A percentile compares a stretch with the other conserved stretches of the same genome.
These are phyloP conservation scores for Capricornis sumatraensis DNA, from an alignment of 2,113 vertebrate species.

Conservation along the genomic window DNA sequence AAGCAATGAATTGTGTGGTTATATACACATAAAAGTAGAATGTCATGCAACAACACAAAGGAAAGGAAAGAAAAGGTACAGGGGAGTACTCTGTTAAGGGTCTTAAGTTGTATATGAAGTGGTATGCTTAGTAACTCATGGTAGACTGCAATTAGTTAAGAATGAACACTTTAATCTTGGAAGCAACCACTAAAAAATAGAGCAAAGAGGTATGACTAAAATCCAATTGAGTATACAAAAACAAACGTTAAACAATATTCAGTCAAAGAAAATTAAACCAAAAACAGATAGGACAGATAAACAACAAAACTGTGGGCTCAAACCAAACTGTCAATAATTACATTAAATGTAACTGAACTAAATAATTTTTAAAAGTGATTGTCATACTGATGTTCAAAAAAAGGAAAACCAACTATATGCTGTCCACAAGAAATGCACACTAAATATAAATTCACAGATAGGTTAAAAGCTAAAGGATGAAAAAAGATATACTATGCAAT, in stretches of 20 bases:
- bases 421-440: background rate
- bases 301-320: background rate
- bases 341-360: background rate
- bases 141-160: background rate
- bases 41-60: background rate
- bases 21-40: background rate
- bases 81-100: background rate
- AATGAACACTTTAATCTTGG: background rate
- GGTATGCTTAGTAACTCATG: background rate
- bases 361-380: background rate
- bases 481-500: background rate
- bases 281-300: background rate
- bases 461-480: background rate
- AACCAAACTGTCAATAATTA: background rate
- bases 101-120: background rate
- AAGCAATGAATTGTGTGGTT: background rate
- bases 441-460: background rate
- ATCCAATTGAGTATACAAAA: background rate
- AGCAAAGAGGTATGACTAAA: background rate
- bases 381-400: background rate
- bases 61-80: background rate
- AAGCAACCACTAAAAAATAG: background rate
- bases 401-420: background rate
- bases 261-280: background rate
- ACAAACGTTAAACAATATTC: background rate